Evolutionary conservation across 2,113 vertebrate genomes (phyloP).

Genomic region (Platysteira castanea): DNA sequence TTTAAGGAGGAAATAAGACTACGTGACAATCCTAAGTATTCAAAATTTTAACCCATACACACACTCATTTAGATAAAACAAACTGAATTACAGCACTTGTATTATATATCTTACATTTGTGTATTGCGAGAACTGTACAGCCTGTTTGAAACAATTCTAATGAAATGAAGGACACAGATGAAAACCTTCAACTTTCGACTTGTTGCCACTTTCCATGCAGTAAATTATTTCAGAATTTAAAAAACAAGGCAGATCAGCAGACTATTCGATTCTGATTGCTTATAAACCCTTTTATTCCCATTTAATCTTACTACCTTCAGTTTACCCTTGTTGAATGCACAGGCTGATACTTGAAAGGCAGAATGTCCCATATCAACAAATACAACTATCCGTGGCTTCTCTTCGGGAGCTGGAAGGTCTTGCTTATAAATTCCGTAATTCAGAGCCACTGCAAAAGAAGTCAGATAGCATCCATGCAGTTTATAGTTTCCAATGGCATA

Average conservation of each 20-base stretch:
- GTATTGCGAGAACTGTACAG: neutral
- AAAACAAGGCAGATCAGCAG: neutral
- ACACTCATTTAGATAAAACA: neutral
- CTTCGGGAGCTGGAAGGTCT: slow-evolving; percentile 76
- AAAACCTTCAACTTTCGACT: neutral
- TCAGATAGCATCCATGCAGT: neutral
- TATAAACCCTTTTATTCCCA: neutral
- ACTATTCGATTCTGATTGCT: neutral
- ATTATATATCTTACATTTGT: neutral
- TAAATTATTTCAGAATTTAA: neutral
- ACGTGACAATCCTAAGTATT: neutral
- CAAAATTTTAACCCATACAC: neutral
- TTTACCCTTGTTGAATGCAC: slow-evolving; percentile 81
- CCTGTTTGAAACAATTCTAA: neutral
- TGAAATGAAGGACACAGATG: neutral
- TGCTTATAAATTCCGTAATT: slow-evolving; percentile 83
- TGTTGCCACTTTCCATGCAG: neutral
- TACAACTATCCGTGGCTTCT: slow-evolving; percentile 78
- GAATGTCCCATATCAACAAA: slow-evolving; percentile 85
- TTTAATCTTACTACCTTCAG: slow-evolving; percentile 70
- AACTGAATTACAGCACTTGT: neutral
- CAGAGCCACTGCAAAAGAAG: slow-evolving; percentile 74
- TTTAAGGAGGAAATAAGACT: neutral
- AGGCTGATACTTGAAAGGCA: slow-evolving; percentile 80
- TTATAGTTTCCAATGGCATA: neutral